Base-by-base conservation (phyloP, 2,888 invertebrate species). In the Selenia dentaria region DNA sequence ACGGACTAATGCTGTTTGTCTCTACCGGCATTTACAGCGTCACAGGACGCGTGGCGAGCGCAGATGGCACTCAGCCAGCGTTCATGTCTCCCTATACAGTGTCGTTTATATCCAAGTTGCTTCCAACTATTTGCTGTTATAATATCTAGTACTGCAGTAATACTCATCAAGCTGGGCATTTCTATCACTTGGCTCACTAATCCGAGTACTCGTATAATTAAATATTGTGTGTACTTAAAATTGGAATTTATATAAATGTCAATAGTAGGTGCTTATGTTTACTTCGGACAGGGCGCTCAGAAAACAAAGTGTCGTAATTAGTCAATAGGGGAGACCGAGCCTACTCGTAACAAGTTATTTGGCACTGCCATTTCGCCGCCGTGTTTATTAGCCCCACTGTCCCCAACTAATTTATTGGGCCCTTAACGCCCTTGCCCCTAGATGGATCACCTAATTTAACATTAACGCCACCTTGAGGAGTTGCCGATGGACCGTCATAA, bases 391-490 rank as follows among this genome's bases (percentile, higher is more conserved):
- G 82, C 82, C 82, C 78, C 49, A 70, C 70, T 87, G 88, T 88
- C 88, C 88, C 84, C 86, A 81, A 80, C 75, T 86, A 84, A 88
- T 88, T 89, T 89, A 89, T 87, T 70, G 79, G 70, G 63, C 81
- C 83, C 85, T 83, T 81, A 82, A 64, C 86, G 80, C 84, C 86
- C 83, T 82, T 74, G 76, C 66, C 64, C 73, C 63, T 66, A 80
- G 88, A 89, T 82, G 83, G 82, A 89, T 89, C 77, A 73, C 86
- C 88, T 88, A 85, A 90, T 90, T 88, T 84, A 81, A 79, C 84
- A 83, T 87, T 85, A 85, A 81, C 79, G 79, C 70, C 70, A 67
- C 54, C 70, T 68, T 61, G 52, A 71, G 71, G 63, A 67, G 58
- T 47, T 67, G 59, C 55, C 59, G 60, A 70, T 68, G 64, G 65